phyloP scores from a whole-genome alignment of 2,888 invertebrate species.

The Thalpophila matura region DNA sequence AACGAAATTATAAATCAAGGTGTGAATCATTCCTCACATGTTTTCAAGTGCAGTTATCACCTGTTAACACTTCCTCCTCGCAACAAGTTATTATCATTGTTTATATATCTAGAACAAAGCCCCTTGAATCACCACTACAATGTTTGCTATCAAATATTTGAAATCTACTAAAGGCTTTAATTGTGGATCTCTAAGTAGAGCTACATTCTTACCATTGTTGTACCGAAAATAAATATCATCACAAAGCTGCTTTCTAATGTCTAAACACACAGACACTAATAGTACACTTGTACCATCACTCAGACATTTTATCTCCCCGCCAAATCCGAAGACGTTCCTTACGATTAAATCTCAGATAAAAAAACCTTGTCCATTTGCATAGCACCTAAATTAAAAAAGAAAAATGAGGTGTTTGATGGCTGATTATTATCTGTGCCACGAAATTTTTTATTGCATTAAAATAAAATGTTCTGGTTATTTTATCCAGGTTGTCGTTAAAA shows the following conservation, averaged over 20 bases:
- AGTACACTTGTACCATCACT: constrained; percentile 64
- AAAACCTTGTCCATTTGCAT: constrained; percentile 71
- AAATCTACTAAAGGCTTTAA: constrained; percentile 7
- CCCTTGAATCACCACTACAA: constrained; percentile 22
- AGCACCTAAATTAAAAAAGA: constrained; percentile 69
- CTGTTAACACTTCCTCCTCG: constrained; percentile 6
- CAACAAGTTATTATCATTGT: neutral
- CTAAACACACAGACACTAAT: constrained; percentile 61
- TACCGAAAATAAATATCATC: constrained; percentile 56
- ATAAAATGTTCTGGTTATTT: constrained; percentile 40
- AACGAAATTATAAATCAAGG: neutral
- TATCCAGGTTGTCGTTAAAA: constrained; percentile 40
- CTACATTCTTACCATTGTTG: constrained; percentile 48
- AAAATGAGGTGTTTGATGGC: constrained; percentile 69
- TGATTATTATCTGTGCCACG: constrained; percentile 60
- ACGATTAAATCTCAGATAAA: constrained; percentile 67
- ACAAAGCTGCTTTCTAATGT: constrained; percentile 57
- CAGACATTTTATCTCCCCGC: constrained; percentile 67
- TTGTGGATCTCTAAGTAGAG: constrained; percentile 14
- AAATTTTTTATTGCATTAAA: constrained; percentile 43
- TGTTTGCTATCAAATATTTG: constrained; percentile 7
- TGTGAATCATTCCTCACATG: constrained; percentile 22
- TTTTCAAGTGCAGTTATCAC: constrained; percentile 16
- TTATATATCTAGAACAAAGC: constrained; percentile 1
- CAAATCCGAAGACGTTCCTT: constrained; percentile 69